Base-by-base conservation (phyloP, 1,140 invertebrate species). In the Paraescarpia echinospica region DNA sequence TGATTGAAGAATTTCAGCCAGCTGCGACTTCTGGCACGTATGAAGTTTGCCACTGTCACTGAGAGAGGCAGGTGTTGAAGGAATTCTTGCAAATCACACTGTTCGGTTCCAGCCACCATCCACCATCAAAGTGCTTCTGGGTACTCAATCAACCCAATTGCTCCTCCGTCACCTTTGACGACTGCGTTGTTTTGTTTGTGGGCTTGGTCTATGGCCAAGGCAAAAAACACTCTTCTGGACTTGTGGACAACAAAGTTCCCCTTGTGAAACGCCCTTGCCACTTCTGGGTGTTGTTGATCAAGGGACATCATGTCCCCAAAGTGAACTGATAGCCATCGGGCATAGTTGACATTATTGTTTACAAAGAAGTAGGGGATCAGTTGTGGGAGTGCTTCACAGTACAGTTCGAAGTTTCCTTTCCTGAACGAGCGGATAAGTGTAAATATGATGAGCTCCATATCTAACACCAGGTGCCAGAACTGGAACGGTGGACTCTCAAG, bases 101-200 rank as follows among this genome's bases (percentile, higher is more conserved):
- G 41, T 92, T 94, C 93, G 48, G 94, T 94, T 4, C 93, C 94
- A 92, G 93, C 93, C 91, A 95, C 92, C 94, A 94, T 94, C 94
- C 94, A 95, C 91, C 93, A n/a, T 93, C 94, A 93, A 5, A 94
- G 92, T 34, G 94, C 94, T 41, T 92, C 48, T 91, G 94, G 94
- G 92, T 94, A 92, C 91, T 94, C 93, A 2, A 94, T 94, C 59
- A 95, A 34, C 31, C 94, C 94, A 93, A 94, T 93, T 27, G 94
- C 94, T 51, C 94, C 94, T 34, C 94, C 94, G 90, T 93, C 89
- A 93, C 93, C 94, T 94, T 95, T 95, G 35, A 95, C 93, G 4
- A 94, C 89, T 35, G 92, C 93, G 93, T 95, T 95, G 35, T 93
- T 92, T 91, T 95, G 94, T 91, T 94, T 93, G 92, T 95, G 95